Evolutionary conservation across 2,888 invertebrate species (phyloP).

Genomic region (Aspidiotus rigidus): DNA sequence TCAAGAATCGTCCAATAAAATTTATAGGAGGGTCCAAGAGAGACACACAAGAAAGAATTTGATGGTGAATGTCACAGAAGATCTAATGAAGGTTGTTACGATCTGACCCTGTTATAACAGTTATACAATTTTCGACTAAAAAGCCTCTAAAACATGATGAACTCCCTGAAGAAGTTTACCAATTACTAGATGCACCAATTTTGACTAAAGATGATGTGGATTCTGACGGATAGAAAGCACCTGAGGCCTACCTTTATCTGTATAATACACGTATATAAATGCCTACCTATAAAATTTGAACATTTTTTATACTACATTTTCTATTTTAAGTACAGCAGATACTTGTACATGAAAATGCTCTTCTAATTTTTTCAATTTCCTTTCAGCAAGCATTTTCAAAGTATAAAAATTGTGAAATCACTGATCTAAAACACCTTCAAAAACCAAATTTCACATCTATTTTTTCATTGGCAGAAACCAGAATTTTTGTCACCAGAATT

Average conservation of each 20-base stretch:
- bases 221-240: background rate
- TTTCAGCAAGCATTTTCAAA: too few species aligned
- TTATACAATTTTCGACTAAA: background rate
- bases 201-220: background rate
- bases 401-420: too few species aligned
- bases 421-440: too few species aligned
- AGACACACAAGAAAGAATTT: background rate
- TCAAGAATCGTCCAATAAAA: background rate
- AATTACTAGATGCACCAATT: too few species aligned
- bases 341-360: background rate
- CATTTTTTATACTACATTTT: conserved; percentile 2
- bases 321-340: too few species aligned
- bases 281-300: conserved; percentile 2
- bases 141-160: background rate
- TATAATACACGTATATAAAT: background rate
- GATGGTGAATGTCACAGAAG: background rate
- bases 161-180: background rate
- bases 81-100: background rate
- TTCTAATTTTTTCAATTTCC: background rate
- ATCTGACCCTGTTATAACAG: background rate
- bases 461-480: too few species aligned
- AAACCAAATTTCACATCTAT: too few species aligned
- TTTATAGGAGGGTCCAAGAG: background rate
- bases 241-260: background rate
- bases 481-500: background rate